These are phyloP conservation scores for Catalaphyllia jardinei DNA, from an alignment of 64 coral and sea anemone genomes.

Conservation along the genomic window DNA sequence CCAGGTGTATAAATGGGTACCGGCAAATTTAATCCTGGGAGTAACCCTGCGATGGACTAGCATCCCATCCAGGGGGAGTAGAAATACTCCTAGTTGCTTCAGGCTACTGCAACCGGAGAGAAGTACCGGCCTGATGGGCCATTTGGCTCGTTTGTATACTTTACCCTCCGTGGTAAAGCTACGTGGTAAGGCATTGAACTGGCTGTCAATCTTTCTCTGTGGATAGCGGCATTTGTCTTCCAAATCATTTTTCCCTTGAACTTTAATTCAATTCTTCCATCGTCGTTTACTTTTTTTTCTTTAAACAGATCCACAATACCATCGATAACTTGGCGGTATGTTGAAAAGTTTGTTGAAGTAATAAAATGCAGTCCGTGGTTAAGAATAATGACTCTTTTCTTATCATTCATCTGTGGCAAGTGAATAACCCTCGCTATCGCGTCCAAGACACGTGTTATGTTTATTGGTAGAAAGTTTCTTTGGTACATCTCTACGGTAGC, in stretches of 20 bases:
- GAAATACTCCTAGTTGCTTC: too few relatives aligned
- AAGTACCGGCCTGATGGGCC: too few relatives aligned
- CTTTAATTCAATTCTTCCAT: slow-evolving; percentile 26
- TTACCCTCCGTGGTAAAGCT: too few relatives aligned
- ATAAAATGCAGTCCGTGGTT: slow-evolving; percentile 66
- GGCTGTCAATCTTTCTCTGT: neutral
- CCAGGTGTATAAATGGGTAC: too few relatives aligned
- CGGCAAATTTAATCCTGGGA: too few relatives aligned
- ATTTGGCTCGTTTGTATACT: too few relatives aligned
- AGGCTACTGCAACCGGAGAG: too few relatives aligned
- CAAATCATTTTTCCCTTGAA: slow-evolving; percentile 61
- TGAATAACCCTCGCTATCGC: slow-evolving; percentile 27
- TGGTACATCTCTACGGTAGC: slow-evolving; percentile 15
- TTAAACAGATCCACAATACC: slow-evolving; percentile 41
- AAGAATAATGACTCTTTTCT: slow-evolving; percentile 34
- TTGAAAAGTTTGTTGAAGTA: slow-evolving; percentile 59
- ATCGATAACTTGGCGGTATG: slow-evolving; percentile 48
- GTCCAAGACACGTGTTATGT: slow-evolving; percentile 10
- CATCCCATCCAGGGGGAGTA: too few relatives aligned
- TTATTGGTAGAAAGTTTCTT: slow-evolving; percentile 4
- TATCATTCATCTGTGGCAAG: neutral
- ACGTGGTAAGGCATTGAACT: too few relatives aligned
- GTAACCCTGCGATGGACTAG: too few relatives aligned
- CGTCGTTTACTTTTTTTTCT: slow-evolving; percentile 9
- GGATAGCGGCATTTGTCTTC: slow-evolving; percentile 42